Evolutionary conservation across 2,797 vertebrate genomes (phyloP), one percentile per base, ranked within the genome.

Genomic region (Remorina albescens): DNA sequence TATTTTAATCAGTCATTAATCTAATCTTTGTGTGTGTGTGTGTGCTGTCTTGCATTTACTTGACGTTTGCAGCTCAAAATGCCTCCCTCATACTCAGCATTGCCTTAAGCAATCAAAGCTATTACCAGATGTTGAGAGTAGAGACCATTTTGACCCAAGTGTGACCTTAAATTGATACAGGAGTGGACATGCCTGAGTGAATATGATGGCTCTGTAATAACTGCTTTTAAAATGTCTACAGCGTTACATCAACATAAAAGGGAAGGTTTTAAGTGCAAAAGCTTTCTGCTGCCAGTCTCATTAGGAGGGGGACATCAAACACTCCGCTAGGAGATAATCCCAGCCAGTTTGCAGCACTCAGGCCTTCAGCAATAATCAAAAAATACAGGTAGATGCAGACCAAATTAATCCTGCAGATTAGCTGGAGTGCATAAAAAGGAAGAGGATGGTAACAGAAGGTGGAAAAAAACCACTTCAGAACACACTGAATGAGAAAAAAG

Each of bases 351-450:
- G 71, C 56, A 61, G 68, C 47, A 21, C 73, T 67, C 65, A 34
- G 73, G 80, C 83, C 89, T 89, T 82, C 82, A 83, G 83, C 61
- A 69, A 82, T 85, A 90, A 90, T 92, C 91, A 92, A 88, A 91
- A 87, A 85, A 82, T 85, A 76, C 85, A 90, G 82, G 92, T 91
- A 89, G 83, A 89, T 76, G 62, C 76, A 82, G 73, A 87, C 72
- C 80, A 82, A 89, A 2, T 88, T 78, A 87, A 92, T 91, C 83
- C 81, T 74, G 47, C 56, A 86, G 91, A 91, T 93, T 91, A 91
- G 81, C 74, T 76, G 72, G 68, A 85, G 81, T 85, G 80, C 72
- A 75, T 71, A 53, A 28, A 84, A 87, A 83, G 67, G 53, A 56
- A 82, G 46, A 66, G 51, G 36, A 87, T 50, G 13, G 44, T 53